phyloP scores from a whole-genome alignment of 2,888 invertebrate genomes.

The Meliscaeva auricollis region DNA sequence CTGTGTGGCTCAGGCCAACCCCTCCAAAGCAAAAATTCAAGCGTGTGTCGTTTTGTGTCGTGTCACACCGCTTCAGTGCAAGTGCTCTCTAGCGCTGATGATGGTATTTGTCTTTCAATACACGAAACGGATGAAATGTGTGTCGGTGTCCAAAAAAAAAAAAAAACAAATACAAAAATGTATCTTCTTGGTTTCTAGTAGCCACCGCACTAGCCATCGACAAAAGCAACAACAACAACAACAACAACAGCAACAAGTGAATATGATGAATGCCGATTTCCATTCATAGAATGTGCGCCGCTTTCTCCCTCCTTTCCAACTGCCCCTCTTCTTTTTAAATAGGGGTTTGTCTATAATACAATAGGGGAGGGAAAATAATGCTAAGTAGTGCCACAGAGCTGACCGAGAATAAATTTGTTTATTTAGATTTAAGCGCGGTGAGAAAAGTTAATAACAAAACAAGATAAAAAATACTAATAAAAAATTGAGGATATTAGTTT shows the following conservation, averaged over 20 bases:
- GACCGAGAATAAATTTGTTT: constrained; percentile 5
- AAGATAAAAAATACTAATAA: not conserved
- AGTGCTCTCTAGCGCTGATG: too few species aligned
- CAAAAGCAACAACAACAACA: not conserved
- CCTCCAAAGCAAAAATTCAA: too few species aligned
- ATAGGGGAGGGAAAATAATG: not conserved
- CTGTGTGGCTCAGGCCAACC: not conserved
- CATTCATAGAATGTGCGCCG: not conserved
- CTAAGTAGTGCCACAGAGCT: not conserved
- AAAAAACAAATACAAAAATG: not conserved
- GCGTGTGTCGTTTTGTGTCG: not conserved
- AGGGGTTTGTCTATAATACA: constrained; percentile 7
- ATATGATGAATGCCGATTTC: not conserved
- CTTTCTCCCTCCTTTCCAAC: not conserved
- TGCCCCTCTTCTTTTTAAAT: not conserved
- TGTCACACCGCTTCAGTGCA: constrained; percentile 12
- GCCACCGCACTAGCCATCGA: not conserved
- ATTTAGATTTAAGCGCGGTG: constrained; percentile 4
- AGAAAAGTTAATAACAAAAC: constrained; percentile 3
- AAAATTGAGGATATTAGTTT: constrained; percentile 3
- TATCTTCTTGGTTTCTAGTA: not conserved
- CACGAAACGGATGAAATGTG: not conserved
- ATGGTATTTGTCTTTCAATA: too few species aligned
- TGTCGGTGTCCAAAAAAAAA: constrained; percentile 9
- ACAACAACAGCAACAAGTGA: constrained; percentile 11